Base-by-base conservation (phyloP, 2,888 invertebrate genomes). In the Bellardia pandia region DNA sequence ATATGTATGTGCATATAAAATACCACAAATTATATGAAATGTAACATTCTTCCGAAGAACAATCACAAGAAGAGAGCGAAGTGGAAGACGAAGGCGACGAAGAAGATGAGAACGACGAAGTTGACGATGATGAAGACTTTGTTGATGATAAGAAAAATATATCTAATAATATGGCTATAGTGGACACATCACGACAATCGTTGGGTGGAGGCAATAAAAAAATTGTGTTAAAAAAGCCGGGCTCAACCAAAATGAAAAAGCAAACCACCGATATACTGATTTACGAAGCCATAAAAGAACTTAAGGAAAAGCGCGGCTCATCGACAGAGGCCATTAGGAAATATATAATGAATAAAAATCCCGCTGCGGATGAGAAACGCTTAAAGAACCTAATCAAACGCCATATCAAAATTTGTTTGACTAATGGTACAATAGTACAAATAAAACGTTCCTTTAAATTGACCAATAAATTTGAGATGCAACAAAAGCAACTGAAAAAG, bases 271-370 rank as follows among this genome's bases (percentile, higher is more conserved):
- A 94, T 1, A 93, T 93, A 48, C 95, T 96, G 95, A 95, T 96
- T 0, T 94, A 94, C 89, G 93, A 92, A 48, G 95, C 96, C 2
- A 94, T 95, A 69, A 93, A 92, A 85, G 92, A 93, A 77, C 90
- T 95, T 71, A 94, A 95, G 89, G 95, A 95, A 90, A 94, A 95
- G 42, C 94, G 94, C 76, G 96, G 96, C 42, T 96, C 95, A 0
- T 95, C 95, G 0, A 90, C 93, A 88, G 94, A 92, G 91, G 94
- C 94, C 2, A 90, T 91, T 8, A 96, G 95, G 91, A 96, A 96
- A 90, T 96, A 95, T 91, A 94, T 96, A 71, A 92, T 94, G 11
- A 93, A 94, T 37, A 95, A 94, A 81, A 95, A 96, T 94, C 60
- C 77, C 1, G 95, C 95, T 85, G 93, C 95, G 7, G 95, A 96